These are phyloP conservation scores for Melipona quadrifasciata DNA, from an alignment of 1,140 invertebrate genomes.

Conservation along the genomic window DNA sequence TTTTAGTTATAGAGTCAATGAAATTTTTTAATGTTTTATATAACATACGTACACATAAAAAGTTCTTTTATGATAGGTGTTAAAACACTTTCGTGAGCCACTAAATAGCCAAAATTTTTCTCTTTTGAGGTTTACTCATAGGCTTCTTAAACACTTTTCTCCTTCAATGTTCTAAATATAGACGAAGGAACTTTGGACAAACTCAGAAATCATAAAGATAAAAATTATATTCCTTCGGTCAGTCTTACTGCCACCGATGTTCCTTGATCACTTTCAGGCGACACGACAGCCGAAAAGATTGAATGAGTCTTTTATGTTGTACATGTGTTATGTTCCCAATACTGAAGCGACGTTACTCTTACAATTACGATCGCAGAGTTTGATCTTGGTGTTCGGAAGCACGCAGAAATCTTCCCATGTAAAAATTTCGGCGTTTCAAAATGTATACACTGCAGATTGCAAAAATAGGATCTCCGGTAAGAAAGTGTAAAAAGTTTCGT, in stretches of 20 bases:
- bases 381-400: not conserved
- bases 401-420: not conserved
- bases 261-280: not conserved
- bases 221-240: not conserved
- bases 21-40: no score
- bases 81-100: no score
- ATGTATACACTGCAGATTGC: not conserved
- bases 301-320: not conserved
- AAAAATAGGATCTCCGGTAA: slow-evolving; percentile 42
- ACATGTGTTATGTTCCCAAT: slow-evolving; percentile 32
- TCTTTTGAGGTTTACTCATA: not conserved
- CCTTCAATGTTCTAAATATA: not conserved
- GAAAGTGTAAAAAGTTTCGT: slow-evolving; percentile 8
- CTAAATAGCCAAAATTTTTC: not conserved
- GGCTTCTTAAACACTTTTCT: not conserved
- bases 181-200: not conserved
- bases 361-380: slow-evolving; percentile 5
- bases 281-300: not conserved
- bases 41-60: no score
- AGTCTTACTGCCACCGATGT: slow-evolving; percentile 14
- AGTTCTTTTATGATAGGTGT: no score
- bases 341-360: slow-evolving; percentile 31
- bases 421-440: not conserved
- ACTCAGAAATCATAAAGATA: slow-evolving; percentile 1
- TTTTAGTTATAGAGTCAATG: no score